Base-by-base conservation (phyloP, 2,797 vertebrate genomes). In the Xenops minutus region DNA sequence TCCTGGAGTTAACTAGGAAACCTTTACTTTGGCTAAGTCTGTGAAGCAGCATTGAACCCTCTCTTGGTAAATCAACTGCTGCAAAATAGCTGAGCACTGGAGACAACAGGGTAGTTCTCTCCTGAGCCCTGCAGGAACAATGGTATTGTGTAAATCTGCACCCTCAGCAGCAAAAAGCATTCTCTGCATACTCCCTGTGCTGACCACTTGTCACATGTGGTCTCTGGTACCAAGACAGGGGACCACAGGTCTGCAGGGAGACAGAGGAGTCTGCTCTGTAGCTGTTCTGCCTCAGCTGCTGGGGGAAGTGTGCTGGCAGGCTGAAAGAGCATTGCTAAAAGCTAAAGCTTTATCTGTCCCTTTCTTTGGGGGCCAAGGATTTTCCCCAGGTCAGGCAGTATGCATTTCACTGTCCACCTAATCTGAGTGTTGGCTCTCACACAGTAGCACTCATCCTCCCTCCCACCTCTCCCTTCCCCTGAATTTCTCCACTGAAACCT, bases 121-220 rank as follows among this genome's bases (percentile, higher is more conserved):
- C 32, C 32, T 55, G 26, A 82, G 75, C 56, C 15, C 18, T 32
- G 39, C 48, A 24, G 67, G 62, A 55, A 77, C 12, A 1, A 49
- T 19, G 6, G 22, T 14, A 20, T 72, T 21, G 8, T 1, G 27
- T 46, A n/a, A 78, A 64, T 46, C 22, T 46, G 29, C 20, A 36
- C 16, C 49, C 48, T 44, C 56, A 37, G 41, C 69, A 74, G 44
- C 75, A 62, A 6, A 34, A 52, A 78, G 24, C 24, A 36, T 2
- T 1, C 7, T 32, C 37, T 64, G 62, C 0, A 5, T 13, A 0
- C 4, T 19, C 41, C 41, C n/a, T 30, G 1, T 49, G 48, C 73
- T 58, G n/a, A 71, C 29, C 21, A 3, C 8, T 5, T 17, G 52
- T 23, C 43, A 23, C 55, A 44, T 21, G 4, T 36, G 34, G 36